These are phyloP conservation scores for Addax nasomaculatus DNA, from an alignment of 2,113 vertebrate genomes.

Conservation along the genomic window DNA sequence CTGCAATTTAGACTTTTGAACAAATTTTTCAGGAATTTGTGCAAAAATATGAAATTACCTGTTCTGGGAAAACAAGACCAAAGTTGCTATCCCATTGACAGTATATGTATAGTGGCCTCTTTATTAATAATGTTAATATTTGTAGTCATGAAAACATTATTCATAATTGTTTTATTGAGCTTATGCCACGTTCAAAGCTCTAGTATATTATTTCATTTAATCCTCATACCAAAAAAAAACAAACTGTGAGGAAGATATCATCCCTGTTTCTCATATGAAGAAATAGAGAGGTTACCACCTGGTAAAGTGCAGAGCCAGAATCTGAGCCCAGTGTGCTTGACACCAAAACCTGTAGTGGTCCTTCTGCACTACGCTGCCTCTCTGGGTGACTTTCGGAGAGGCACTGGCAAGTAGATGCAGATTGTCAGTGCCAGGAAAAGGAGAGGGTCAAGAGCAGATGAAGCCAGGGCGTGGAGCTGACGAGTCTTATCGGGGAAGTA, in stretches of 20 bases:
- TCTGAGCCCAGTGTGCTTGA: neutral
- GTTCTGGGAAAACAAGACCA: neutral
- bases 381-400: neutral
- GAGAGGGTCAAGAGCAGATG: neutral
- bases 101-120: neutral
- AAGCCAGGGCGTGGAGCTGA: neutral
- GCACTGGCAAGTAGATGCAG: neutral
- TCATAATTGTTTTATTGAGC: neutral
- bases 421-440: neutral
- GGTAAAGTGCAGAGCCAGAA: neutral
- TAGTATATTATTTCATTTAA: neutral
- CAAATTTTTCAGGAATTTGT: neutral
- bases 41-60: neutral
- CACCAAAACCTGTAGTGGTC: neutral
- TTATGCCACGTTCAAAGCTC: neutral
- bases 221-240: neutral
- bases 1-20: neutral
- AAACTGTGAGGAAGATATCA: neutral
- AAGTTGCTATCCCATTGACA: neutral
- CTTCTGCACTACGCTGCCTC: neutral
- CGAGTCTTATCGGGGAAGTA: neutral
- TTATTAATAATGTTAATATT: neutral
- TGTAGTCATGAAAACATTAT: neutral
- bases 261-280: neutral
- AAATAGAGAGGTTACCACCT: neutral